These are phyloP conservation scores for Polyommatus icarus DNA, from an alignment of 2,888 invertebrate species.

Conservation along the genomic window DNA sequence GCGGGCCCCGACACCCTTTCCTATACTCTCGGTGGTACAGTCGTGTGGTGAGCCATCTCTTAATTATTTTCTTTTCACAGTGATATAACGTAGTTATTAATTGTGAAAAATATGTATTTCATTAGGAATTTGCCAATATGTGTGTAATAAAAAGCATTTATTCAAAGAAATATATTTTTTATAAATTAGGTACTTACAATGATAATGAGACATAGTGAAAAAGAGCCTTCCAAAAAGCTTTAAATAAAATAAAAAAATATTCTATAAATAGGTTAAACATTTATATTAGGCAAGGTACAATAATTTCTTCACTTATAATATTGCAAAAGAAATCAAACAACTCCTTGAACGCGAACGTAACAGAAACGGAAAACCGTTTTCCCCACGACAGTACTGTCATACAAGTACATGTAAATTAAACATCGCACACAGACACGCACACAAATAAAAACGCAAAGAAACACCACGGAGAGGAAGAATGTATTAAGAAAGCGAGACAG, in stretches of 20 bases:
- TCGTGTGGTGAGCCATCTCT: constrained; percentile 34
- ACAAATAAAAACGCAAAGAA: constrained; percentile 81
- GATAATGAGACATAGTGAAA: too few relatives aligned
- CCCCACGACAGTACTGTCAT: constrained; percentile 65
- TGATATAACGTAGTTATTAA: too few relatives aligned
- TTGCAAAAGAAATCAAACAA: background rate
- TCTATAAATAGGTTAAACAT: background rate
- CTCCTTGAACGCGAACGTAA: background rate
- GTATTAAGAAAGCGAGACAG: constrained; percentile 81
- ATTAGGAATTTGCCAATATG: too few relatives aligned
- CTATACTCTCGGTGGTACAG: constrained; percentile 75
- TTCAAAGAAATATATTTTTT: too few relatives aligned
- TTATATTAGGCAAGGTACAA: background rate
- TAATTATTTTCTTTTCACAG: background rate
- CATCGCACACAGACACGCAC: constrained; percentile 80
- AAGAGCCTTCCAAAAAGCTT: too few relatives aligned
- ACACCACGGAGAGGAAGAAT: constrained; percentile 80
- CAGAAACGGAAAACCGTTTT: constrained; percentile 28
- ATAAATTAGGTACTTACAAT: too few relatives aligned
- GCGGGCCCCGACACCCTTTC: constrained; percentile 71
- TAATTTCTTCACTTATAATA: background rate
- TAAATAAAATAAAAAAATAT: too few relatives aligned
- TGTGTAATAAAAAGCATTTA: too few relatives aligned
- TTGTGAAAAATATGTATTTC: too few relatives aligned
- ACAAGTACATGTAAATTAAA: constrained; percentile 81